A percentile compares a stretch with the other conserved stretches of the same genome.
phyloP scores from a whole-genome alignment of 1,140 invertebrate genomes.

The Diachasma alloeum region DNA sequence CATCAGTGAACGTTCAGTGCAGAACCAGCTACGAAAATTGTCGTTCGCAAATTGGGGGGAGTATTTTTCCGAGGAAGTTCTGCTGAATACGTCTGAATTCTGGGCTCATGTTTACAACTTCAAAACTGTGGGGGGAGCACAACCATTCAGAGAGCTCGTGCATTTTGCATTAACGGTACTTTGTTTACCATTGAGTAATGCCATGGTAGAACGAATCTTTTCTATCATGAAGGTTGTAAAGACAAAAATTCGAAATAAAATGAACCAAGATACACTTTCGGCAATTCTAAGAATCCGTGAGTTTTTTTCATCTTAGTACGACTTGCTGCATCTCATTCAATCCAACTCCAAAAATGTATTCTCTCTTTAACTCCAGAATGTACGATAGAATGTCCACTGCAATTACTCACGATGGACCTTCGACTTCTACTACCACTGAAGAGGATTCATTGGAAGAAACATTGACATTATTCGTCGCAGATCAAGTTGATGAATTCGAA shows the following conservation, averaged over 20 bases:
- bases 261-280: not conserved
- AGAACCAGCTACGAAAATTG: conserved; percentile 15
- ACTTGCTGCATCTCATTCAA: not conserved
- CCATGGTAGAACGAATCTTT: conserved; percentile 34
- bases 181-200: conserved; percentile 35
- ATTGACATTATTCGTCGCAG: not conserved
- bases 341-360: not conserved
- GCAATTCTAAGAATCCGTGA: not conserved
- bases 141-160: conserved; percentile 29
- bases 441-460: not conserved
- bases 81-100: conserved; percentile 6
- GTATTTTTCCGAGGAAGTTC: not conserved
- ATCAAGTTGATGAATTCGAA: too few species aligned
- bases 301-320: not conserved
- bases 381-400: not conserved
- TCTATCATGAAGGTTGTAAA: not conserved
- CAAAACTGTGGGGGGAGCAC: not conserved
- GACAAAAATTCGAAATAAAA: not conserved
- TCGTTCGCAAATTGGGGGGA: conserved; percentile 14
- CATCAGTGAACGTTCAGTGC: not conserved
- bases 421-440: not conserved
- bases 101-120: conserved; percentile 13
- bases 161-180: conserved; percentile 29
- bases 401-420: too few species aligned
- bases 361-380: not conserved